Evolutionary conservation across 2,888 invertebrate genomes (phyloP), one percentile per base, ranked within the genome.

Genomic region (Caenorhabditis sp.): DNA sequence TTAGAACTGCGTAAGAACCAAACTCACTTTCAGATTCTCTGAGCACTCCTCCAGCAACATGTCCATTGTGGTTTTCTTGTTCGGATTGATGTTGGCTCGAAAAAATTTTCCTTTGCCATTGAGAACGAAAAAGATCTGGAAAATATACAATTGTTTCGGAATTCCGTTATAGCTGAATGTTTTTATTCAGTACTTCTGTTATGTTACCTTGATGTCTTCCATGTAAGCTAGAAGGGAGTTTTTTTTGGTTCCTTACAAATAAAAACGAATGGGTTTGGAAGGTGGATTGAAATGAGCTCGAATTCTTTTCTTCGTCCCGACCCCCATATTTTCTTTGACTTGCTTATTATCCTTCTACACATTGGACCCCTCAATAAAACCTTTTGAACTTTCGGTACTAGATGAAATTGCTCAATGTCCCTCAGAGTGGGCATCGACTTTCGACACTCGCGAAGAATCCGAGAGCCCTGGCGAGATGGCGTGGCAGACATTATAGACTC

Each of bases 31-130:
- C 22, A 76, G 59, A 49, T 38, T 22, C 3, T 41, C 22, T 1
- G 79, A 70, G 26, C 63, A 70, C 47, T 91, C 90, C 14, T 86
- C 86, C 35, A 91, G 75, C 22, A 91, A 64, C 22, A 82, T 79
- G 26, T 91, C 90, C 82, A 91, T 82, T 8, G 87, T 74, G 14
- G 86, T 87, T 59, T 84, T 58, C 19, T 86, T 77, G 14, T 85
- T 77, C 28, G 90, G 91, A 75, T 90, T 91, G 14, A 91, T 85
- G 16, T 89, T 75, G 2, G 87, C 73, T 22, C 90, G 88, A 68
- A 90, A 86, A 69, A 90, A 82, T 24, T 84, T 77, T n/a, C 87
- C 86, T 19, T 88, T 87, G 1, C 90, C 91, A 64, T 91, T 91
- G 28, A 90, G 85, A 7, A 90, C 88, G 63, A 91, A 90, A 61